Conservation (phyloP, 2,797 vertebrate genomes). For the Melanotaenia maccullochi region DNA sequence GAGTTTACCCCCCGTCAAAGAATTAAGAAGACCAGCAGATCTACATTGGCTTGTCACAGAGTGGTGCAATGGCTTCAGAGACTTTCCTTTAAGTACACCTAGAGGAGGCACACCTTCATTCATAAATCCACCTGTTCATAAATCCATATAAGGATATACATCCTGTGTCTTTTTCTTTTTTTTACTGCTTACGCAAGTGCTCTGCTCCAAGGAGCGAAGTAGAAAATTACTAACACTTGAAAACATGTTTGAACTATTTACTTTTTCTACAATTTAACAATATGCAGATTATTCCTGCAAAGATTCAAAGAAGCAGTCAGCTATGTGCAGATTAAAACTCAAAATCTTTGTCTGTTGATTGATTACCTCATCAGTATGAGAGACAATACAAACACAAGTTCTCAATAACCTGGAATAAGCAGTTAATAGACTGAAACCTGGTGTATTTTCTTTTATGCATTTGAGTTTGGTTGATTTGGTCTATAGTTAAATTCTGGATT, state of each 20-base stretch:
- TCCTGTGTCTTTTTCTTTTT: constrained; percentile 26
- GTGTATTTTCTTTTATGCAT: neutral
- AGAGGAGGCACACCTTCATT: neutral
- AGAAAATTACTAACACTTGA: neutral
- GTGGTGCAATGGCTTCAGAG: neutral
- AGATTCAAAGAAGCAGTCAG: neutral
- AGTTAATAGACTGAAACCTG: neutral
- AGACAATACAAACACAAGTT: neutral
- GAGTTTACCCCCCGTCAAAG: constrained; percentile 82
- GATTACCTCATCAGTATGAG: neutral
- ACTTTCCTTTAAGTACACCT: constrained; percentile 37
- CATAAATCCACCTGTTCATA: neutral
- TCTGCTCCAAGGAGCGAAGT: neutral
- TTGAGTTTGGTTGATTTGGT: neutral
- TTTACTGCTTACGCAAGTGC: constrained; percentile 23
- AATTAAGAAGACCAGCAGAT: constrained; percentile 44
- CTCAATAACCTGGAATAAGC: neutral
- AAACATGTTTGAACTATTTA: neutral
- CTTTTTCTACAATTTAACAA: neutral
- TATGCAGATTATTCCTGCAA: neutral
- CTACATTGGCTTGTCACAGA: constrained; percentile 27
- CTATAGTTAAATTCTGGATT: neutral
- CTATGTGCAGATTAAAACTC: neutral
- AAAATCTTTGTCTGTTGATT: neutral
- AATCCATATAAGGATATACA: constrained; percentile 32